A percentile compares a stretch with the other conserved stretches of the same genome.
Conservation (phyloP, 2,888 invertebrate species). For the Lochmaea capreae region DNA sequence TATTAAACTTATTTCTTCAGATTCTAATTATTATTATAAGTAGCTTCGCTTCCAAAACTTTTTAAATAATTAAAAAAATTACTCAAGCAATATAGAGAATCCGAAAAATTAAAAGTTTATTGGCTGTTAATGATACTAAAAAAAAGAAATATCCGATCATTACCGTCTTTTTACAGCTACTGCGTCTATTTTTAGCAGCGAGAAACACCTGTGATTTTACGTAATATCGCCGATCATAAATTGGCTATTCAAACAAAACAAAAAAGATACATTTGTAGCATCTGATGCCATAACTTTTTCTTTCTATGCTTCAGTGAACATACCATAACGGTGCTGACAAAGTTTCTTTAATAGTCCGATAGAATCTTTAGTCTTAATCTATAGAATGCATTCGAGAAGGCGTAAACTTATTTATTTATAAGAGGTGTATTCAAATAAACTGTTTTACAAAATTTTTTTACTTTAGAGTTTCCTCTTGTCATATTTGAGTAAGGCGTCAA, state of each 20-base stretch:
- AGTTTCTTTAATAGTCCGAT: slow-evolving; percentile 8
- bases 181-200: not conserved
- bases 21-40: not conserved
- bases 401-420: not conserved
- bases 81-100: too few relatives aligned
- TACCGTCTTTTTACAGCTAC: not conserved
- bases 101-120: not conserved
- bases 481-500: too few relatives aligned
- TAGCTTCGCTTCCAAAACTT: not conserved
- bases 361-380: slow-evolving; percentile 3
- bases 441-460: too few relatives aligned
- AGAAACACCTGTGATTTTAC: slow-evolving; percentile 10
- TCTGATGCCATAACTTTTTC: slow-evolving; percentile 34
- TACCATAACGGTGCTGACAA: slow-evolving; percentile 32
- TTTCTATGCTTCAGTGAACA: slow-evolving; percentile 32
- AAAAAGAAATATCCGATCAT: not conserved
- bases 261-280: slow-evolving; percentile 24
- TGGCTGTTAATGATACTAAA: not conserved
- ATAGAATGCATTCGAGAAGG: not conserved
- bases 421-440: not conserved
- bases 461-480: too few relatives aligned
- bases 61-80: not conserved
- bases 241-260: slow-evolving; percentile 8
- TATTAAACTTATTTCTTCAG: too few relatives aligned
- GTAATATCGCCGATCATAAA: slow-evolving; percentile 6